Conservation (phyloP, 2,113 vertebrate genomes). For the Baryphthengus martii region DNA sequence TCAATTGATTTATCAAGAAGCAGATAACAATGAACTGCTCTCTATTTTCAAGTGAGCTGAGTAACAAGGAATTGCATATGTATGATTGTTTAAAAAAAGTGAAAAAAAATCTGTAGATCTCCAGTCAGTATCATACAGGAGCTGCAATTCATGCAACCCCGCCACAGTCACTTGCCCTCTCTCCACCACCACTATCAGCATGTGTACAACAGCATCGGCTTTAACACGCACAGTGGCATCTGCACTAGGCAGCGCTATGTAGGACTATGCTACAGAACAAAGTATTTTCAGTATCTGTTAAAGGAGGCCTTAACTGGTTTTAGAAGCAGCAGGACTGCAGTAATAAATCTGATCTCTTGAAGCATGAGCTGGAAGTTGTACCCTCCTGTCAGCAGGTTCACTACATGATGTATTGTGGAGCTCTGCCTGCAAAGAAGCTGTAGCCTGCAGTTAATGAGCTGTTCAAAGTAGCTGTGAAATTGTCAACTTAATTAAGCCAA, state of each 20-base stretch:
- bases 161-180: background rate
- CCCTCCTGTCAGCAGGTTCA: constrained; percentile 45
- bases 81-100: too few relatives aligned
- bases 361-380: background rate
- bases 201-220: background rate
- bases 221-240: background rate
- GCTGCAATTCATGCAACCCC: background rate
- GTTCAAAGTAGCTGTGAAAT: constrained; percentile 57
- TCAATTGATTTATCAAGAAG: background rate
- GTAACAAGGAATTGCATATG: background rate
- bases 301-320: background rate
- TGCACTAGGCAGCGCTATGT: background rate
- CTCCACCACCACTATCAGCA: background rate
- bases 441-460: constrained; percentile 52
- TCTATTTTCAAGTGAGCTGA: background rate
- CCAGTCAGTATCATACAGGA: background rate
- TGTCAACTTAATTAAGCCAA: constrained; percentile 54
- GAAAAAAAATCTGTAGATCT: background rate
- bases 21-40: background rate
- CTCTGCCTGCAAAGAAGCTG: constrained; percentile 28
- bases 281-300: background rate
- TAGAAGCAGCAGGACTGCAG: background rate
- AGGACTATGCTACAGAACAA: background rate
- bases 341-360: constrained; percentile 30
- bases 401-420: constrained; percentile 21